phyloP scores from a whole-genome alignment of 2,888 invertebrate genomes.

The Clanis bilineata region DNA sequence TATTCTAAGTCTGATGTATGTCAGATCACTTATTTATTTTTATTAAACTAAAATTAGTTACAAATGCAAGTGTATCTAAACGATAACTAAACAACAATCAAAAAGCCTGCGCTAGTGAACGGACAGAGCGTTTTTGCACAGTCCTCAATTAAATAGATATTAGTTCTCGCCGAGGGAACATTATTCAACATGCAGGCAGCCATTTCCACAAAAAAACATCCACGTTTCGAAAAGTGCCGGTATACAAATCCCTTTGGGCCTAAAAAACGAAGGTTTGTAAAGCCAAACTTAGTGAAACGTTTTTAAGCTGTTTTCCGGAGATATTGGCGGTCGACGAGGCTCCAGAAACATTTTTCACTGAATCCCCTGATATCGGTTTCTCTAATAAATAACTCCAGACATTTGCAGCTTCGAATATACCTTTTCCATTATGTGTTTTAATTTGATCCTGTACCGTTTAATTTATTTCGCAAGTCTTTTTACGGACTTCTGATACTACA shows the following conservation, averaged over 20 bases:
- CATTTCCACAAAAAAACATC: constrained; percentile 36
- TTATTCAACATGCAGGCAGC: constrained; percentile 40
- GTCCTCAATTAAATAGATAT: constrained; percentile 45
- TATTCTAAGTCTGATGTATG: too few relatives aligned
- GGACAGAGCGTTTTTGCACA: constrained; percentile 30
- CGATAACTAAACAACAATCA: background rate
- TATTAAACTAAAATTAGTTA: too few relatives aligned
- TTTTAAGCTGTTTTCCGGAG: constrained; percentile 63
- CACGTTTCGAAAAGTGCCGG: constrained; percentile 43
- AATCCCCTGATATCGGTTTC: constrained; percentile 52
- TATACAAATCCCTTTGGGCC: constrained; percentile 53
- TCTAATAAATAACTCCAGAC: constrained; percentile 57
- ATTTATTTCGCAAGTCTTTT: background rate
- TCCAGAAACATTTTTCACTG: constrained; percentile 55
- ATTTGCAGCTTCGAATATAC: constrained; percentile 39
- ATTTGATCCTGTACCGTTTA: constrained; percentile 30
- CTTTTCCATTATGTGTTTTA: constrained; percentile 44
- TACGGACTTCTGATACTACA: background rate
- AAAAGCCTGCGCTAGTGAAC: constrained; percentile 18
- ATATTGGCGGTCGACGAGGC: constrained; percentile 62
- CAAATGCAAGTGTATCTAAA: background rate
- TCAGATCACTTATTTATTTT: too few relatives aligned
- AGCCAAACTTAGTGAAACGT: constrained; percentile 57
- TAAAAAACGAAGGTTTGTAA: constrained; percentile 61
- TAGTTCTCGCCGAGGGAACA: constrained; percentile 38